Evolutionary conservation across 2,113 vertebrate species (phyloP).

Genomic region (Cyanoliseus patagonus): DNA sequence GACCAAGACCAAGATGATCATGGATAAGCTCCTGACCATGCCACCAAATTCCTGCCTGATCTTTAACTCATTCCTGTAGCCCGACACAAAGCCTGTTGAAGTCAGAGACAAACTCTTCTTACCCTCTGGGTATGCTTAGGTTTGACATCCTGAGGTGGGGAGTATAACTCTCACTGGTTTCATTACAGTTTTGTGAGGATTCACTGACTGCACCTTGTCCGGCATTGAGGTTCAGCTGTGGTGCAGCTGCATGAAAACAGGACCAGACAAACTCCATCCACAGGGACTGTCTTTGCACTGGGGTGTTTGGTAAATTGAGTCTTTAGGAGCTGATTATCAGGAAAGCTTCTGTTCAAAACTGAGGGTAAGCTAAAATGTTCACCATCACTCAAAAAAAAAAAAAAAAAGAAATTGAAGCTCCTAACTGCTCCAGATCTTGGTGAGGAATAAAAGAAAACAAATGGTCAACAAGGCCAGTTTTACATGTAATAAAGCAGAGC

Average conservation of each 20-base stretch:
- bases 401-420: background rate
- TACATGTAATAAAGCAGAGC: background rate
- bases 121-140: background rate
- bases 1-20: background rate
- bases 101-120: background rate
- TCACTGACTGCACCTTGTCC: rapidly evolving
- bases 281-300: background rate
- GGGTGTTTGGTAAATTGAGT: background rate
- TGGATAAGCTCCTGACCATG: background rate
- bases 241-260: background rate
- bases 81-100: background rate
- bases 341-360: background rate
- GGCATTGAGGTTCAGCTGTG: background rate
- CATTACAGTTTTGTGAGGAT: background rate
- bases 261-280: background rate
- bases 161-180: background rate
- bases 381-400: background rate
- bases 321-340: background rate
- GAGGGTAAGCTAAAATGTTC: background rate
- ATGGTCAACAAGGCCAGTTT: background rate
- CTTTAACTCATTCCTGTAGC: background rate
- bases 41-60: background rate
- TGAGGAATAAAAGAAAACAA: background rate
- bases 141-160: background rate
- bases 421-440: background rate